Conservation (phyloP, 1,140 invertebrate genomes). For the Mercenaria mercenaria region DNA sequence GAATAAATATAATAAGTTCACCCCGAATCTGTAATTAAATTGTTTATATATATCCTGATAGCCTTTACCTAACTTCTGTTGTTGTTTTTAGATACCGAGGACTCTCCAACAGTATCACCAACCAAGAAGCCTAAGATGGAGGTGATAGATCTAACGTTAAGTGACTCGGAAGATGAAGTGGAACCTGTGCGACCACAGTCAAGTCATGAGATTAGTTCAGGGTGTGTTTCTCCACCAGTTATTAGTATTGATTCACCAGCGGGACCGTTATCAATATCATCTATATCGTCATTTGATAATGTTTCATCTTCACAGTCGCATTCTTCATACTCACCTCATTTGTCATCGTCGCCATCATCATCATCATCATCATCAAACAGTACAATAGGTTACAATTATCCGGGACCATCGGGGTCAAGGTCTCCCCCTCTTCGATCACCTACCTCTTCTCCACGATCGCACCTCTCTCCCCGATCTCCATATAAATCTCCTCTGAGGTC, state of each 20-base stretch:
- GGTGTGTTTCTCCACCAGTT: constrained; percentile 78
- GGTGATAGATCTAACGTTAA: constrained; percentile 82
- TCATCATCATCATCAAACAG: constrained; percentile 67
- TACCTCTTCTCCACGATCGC: constrained; percentile 49
- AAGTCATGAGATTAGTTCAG: constrained; percentile 66
- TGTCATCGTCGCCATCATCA: constrained; percentile 70
- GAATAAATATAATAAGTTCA: no score
- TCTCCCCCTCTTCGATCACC: constrained; percentile 66
- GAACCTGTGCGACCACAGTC: constrained; percentile 60
- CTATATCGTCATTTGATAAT: constrained; percentile 65
- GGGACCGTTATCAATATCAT: constrained; percentile 73
- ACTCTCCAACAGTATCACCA: constrained; percentile 66
- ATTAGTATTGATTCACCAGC: constrained; percentile 82
- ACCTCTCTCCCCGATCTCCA: constrained; percentile 45
- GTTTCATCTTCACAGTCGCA: constrained; percentile 48
- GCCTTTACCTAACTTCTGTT: no score
- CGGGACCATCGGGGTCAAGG: constrained; percentile 61
- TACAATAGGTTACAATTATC: constrained; percentile 65
- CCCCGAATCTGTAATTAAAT: no score
- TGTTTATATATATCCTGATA: no score
- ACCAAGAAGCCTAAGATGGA: constrained; percentile 80
- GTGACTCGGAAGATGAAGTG: constrained; percentile 82
- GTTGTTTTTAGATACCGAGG: constrained; percentile 60
- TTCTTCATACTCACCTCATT: constrained; percentile 69
- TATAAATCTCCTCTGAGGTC: constrained; percentile 64